A percentile compares a stretch with the other conserved stretches of the same genome.
Evolutionary conservation across 2,113 vertebrate species (phyloP).

Genomic region (Festucalex cinctus): DNA sequence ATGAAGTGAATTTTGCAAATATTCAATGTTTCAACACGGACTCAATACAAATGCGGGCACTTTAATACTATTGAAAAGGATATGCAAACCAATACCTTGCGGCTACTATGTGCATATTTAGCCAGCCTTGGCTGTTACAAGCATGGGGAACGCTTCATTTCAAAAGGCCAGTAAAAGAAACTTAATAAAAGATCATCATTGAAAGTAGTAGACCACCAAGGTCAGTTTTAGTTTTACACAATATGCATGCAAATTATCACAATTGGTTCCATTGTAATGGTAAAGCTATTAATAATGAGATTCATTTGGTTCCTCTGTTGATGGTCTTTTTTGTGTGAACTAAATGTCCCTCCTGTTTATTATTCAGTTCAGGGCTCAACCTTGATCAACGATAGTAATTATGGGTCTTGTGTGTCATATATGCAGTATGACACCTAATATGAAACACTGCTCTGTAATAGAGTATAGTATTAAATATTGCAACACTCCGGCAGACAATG

Average conservation of each 20-base stretch:
- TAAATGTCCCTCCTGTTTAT: constrained; percentile 1
- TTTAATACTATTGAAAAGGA: not conserved
- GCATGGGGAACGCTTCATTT: constrained; percentile 29
- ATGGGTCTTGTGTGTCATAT: constrained; percentile 9
- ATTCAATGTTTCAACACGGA: not conserved
- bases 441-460: not conserved
- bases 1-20: constrained; percentile 16
- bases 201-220: constrained; percentile 33
- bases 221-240: constrained; percentile 12
- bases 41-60: not conserved
- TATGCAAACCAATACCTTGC: constrained; percentile 10
- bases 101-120: constrained; percentile 20
- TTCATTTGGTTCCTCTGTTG: constrained; percentile 12
- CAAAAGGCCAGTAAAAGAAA: constrained; percentile 38
- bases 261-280: constrained; percentile 18
- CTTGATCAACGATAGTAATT: constrained; percentile 24
- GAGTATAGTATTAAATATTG: not conserved
- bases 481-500: not conserved
- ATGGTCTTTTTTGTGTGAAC: constrained; percentile 23
- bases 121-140: constrained; percentile 40
- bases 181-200: constrained; percentile 38
- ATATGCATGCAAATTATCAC: constrained; percentile 33
- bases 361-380: constrained; percentile 12
- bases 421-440: not conserved
- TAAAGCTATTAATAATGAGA: constrained; percentile 37